Evolutionary conservation across 2,797 vertebrate species (phyloP), one percentile per base, ranked within the genome.

Genomic region (Hippopotamyrus pictus): DNA sequence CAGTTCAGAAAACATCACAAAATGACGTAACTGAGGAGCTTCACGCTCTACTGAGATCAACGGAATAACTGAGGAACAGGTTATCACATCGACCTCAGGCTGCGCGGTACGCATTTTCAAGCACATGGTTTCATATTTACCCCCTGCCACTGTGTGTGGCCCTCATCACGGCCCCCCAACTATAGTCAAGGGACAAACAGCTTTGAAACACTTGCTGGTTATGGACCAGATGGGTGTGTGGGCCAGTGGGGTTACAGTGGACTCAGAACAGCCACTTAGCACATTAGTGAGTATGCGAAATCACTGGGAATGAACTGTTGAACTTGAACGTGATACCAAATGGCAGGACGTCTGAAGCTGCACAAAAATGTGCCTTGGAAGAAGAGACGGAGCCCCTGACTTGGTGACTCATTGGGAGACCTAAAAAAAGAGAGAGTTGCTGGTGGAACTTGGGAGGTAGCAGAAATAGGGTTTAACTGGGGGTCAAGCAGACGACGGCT

Each of bases 101-200:
- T 29, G 29, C 48, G 5, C 9, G 0, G n/a, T 29, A 50, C 44
- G 9, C 1, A 48, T 22, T 4, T 83, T 83, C 37, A 4, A 22
- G 22, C 44, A 48, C 14, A 11, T 9, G 11, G 44, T 51, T 25
- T 84, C 41, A 44, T 25, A n/a, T 54, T 57, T 7, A 91, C 86
- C 89, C 92, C 92, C 92, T 93, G 92, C 93, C 95, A 91, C 91
- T 93, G 19, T 96, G 95, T 96, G 95, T 95, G 95, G 95, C 93
- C 94, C 91, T 87, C 76, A 73, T 14, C 83, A 62, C 91, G 90
- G 90, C 89, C 86, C 82, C 83, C 88, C 53, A 69, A 46, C 84
- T 73, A 50, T 88, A 62, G 41, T 93, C 93, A 90, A 91, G 90
- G 92, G 92, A 93, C 92, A 92, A 93, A 92, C 94, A 93, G 94